These are phyloP conservation scores for Crocidura indochinensis DNA, from an alignment of 2,797 vertebrate genomes.

Conservation along the genomic window DNA sequence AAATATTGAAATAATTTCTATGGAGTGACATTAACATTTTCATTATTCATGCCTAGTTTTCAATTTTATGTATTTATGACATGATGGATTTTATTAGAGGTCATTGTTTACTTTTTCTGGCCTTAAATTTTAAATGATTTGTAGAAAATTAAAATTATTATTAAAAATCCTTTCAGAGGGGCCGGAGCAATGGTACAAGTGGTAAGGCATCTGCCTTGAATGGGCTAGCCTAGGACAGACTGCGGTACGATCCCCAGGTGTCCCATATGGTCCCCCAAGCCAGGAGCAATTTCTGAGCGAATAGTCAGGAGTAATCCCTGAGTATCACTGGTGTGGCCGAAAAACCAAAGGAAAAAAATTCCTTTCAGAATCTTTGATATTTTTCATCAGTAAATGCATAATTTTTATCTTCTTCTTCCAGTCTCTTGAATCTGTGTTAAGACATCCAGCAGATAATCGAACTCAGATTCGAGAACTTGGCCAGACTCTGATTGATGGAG, in stretches of 20 bases:
- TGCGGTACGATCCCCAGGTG: too few species aligned
- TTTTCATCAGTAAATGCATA: slow-evolving; percentile 46
- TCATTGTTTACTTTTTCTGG: slow-evolving; percentile 23
- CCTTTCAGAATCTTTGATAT: background rate
- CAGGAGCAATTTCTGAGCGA: too few species aligned
- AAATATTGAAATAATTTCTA: slow-evolving; percentile 14
- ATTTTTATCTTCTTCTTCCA: slow-evolving; percentile 68
- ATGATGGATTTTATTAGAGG: background rate
- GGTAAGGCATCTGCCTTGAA: too few species aligned
- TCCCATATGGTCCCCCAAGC: too few species aligned
- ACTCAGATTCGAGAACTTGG: slow-evolving; percentile 98
- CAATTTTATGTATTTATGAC: slow-evolving; percentile 32
- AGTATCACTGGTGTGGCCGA: too few species aligned
- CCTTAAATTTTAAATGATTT: background rate
- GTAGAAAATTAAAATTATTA: background rate
- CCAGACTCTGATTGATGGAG: slow-evolving; percentile 98
- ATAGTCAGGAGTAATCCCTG: too few species aligned
- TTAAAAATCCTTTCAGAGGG: too few species aligned
- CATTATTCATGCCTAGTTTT: background rate
- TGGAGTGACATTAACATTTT: background rate
- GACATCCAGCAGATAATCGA: slow-evolving; percentile 98
- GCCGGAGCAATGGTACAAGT: too few species aligned
- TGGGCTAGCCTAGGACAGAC: too few species aligned
- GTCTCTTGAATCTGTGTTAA: slow-evolving; percentile 95
- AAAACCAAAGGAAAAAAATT: too few species aligned